These are phyloP conservation scores for Leptocoma aspasia DNA, from an alignment of 2,113 vertebrate genomes.

Conservation along the genomic window DNA sequence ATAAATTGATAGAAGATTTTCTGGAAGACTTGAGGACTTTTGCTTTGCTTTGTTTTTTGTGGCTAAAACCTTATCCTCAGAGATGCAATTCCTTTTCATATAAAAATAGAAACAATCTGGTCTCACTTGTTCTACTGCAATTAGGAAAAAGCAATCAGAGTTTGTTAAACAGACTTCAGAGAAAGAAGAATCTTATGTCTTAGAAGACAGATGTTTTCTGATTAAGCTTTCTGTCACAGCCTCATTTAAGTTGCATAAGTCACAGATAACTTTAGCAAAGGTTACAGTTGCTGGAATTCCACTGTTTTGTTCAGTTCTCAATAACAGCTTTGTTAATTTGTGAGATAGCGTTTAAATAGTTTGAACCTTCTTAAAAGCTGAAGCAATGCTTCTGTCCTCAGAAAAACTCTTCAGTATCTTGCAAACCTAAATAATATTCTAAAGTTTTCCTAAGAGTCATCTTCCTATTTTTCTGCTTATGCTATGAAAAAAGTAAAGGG, in stretches of 20 bases:
- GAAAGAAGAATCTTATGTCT: background rate
- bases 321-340: background rate
- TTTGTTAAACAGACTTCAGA: constrained; percentile 44
- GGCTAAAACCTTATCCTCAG: constrained; percentile 12
- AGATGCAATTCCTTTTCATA: background rate
- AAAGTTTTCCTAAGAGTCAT: background rate
- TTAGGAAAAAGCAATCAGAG: constrained; percentile 47
- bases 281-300: background rate
- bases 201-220: constrained; percentile 50
- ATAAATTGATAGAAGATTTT: constrained; percentile 15
- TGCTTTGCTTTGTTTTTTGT: background rate
- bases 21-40: background rate
- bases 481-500: background rate
- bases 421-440: background rate
- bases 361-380: background rate
- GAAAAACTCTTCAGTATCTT: background rate
- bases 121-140: background rate
- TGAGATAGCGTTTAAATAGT: background rate
- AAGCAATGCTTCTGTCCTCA: background rate
- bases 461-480: background rate
- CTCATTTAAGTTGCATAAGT: background rate
- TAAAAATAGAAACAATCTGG: constrained; percentile 58
- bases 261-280: background rate
- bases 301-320: background rate
- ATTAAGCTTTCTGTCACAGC: background rate